phyloP scores from a whole-genome alignment of 2,888 invertebrate species.

The Cryptus armator region DNA sequence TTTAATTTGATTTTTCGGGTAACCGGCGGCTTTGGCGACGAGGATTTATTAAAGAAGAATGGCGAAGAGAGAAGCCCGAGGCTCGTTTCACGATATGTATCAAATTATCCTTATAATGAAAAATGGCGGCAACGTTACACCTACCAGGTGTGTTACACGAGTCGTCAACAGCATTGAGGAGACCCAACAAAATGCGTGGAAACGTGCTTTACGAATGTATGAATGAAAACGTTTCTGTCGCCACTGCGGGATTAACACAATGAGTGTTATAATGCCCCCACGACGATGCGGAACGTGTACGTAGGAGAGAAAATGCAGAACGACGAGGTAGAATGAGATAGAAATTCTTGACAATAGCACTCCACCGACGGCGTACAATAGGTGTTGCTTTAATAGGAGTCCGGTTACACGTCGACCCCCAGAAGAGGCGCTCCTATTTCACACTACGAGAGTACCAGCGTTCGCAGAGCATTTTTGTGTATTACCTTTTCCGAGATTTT shows the following conservation, averaged over 20 bases:
- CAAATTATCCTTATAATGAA: slow-evolving; percentile 85
- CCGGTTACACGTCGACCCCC: slow-evolving; percentile 59
- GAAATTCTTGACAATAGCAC: slow-evolving; percentile 79
- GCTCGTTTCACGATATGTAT: slow-evolving; percentile 82
- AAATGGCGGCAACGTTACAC: slow-evolving; percentile 85
- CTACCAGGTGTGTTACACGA: slow-evolving; percentile 83
- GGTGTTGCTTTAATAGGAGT: slow-evolving; percentile 84
- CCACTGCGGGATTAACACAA: slow-evolving; percentile 77
- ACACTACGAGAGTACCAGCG: background rate
- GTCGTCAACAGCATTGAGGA: slow-evolving; percentile 16
- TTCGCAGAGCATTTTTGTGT: slow-evolving; percentile 9
- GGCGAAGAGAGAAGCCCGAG: slow-evolving; percentile 65
- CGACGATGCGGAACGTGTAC: slow-evolving; percentile 66
- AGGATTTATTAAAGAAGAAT: slow-evolving; percentile 23
- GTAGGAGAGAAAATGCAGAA: slow-evolving; percentile 25
- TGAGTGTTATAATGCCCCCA: slow-evolving; percentile 80
- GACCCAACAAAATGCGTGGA: slow-evolving; percentile 57
- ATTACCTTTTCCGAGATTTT: slow-evolving; percentile 63
- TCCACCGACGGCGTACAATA: slow-evolving; percentile 76
- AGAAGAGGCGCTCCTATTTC: slow-evolving; percentile 48
- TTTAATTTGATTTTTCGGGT: slow-evolving; percentile 8
- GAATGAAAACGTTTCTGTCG: slow-evolving; percentile 66
- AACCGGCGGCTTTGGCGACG: background rate
- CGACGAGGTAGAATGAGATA: slow-evolving; percentile 73
- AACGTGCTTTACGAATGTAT: slow-evolving; percentile 56